Evolutionary conservation across 2,797 vertebrate species (phyloP).

Genomic region (Lithobates sylvaticus): DNA sequence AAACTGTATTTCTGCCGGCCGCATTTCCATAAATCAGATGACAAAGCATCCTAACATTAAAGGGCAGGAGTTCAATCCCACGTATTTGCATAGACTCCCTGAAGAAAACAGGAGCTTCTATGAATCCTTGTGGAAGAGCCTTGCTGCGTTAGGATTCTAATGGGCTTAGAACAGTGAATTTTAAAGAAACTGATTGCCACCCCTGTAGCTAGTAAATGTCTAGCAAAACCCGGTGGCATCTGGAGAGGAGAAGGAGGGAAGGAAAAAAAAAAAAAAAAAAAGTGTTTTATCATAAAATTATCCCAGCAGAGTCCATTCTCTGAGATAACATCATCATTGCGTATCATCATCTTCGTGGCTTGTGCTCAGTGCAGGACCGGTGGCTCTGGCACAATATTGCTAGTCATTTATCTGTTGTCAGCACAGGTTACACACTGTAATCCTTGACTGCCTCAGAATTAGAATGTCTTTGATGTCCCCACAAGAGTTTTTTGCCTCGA

Average conservation of each 20-base stretch:
- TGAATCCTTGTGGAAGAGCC: slow-evolving; percentile 87
- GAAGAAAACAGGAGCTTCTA: slow-evolving; percentile 77
- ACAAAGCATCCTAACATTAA: slow-evolving; percentile 78
- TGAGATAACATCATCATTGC: slow-evolving; percentile 86
- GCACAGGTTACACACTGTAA: slow-evolving; percentile 97
- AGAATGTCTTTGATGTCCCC: slow-evolving; percentile 94
- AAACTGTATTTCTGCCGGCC: slow-evolving; percentile 69
- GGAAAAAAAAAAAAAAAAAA: slow-evolving; percentile 68
- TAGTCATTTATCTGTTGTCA: slow-evolving; percentile 93
- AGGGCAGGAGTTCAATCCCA: slow-evolving; percentile 76
- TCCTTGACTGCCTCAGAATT: slow-evolving; percentile 97
- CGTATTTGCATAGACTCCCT: slow-evolving; percentile 80
- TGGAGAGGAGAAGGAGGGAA: slow-evolving; percentile 61
- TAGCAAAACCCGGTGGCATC: slow-evolving; percentile 92
- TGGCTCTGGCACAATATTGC: slow-evolving; percentile 89
- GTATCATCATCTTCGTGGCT: slow-evolving; percentile 74
- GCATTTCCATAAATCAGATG: slow-evolving; percentile 80
- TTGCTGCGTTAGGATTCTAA: slow-evolving; percentile 92
- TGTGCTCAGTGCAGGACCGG: slow-evolving; percentile 84
- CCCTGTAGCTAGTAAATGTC: slow-evolving; percentile 94
- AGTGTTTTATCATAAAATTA: slow-evolving; percentile 89
- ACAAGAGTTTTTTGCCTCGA: slow-evolving; percentile 91
- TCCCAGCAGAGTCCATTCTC: slow-evolving; percentile 87
- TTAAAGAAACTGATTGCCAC: slow-evolving; percentile 90
- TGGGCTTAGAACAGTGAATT: slow-evolving; percentile 91